Conservation (phyloP, 2,888 invertebrate species). For the Steromphala cineraria region DNA sequence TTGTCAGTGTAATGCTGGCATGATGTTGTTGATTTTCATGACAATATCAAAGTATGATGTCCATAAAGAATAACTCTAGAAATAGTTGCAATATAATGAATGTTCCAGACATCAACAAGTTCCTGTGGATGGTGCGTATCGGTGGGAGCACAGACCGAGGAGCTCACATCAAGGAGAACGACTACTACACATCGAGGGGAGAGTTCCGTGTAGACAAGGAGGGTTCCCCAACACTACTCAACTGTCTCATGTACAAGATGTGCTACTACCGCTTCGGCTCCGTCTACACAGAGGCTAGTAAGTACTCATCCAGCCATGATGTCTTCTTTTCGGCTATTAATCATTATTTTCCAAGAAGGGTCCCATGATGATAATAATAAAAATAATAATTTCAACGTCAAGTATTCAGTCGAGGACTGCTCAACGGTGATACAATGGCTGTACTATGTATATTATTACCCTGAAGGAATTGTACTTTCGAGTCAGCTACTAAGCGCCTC, state of each 20-base stretch:
- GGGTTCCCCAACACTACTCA: constrained; percentile 91
- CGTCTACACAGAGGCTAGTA: constrained; percentile 95
- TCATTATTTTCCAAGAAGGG: too few species aligned
- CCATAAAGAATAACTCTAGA: too few species aligned
- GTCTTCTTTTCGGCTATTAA: too few species aligned
- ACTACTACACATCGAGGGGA: constrained; percentile 95
- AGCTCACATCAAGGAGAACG: constrained; percentile 94
- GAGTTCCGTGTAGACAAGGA: constrained; percentile 97
- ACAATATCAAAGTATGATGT: neutral
- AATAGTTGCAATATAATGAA: neutral
- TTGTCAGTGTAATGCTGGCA: too few species aligned
- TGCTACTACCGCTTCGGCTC: constrained; percentile 98
- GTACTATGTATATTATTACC: too few species aligned
- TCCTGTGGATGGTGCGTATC: constrained; percentile 98
- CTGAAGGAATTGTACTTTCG: too few species aligned
- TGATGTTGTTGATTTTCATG: neutral
- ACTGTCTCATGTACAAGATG: constrained; percentile 99
- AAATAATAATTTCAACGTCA: too few species aligned
- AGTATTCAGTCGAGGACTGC: too few species aligned
- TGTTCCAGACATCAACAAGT: constrained; percentile 94
- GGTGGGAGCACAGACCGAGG: constrained; percentile 97
- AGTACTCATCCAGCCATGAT: constrained; percentile 54
- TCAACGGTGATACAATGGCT: too few species aligned
- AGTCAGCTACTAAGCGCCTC: too few species aligned
- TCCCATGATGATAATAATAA: too few species aligned